Conservation (phyloP, 1,140 invertebrate species). For the Rhagoletis zephyria region DNA sequence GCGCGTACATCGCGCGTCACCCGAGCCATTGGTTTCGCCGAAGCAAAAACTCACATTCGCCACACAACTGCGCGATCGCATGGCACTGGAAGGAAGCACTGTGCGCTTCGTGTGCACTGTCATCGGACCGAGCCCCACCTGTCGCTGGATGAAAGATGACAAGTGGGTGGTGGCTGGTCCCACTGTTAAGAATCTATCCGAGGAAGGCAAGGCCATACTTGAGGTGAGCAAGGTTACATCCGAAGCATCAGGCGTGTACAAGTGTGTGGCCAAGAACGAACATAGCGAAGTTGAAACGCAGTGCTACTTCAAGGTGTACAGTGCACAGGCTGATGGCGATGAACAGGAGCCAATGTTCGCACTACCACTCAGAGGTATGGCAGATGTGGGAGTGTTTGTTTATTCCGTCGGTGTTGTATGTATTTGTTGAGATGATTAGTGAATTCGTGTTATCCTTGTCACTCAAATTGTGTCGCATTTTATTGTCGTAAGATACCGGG, state of each 20-base stretch:
- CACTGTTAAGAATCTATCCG: slow-evolving; percentile 67
- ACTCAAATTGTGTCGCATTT: not conserved
- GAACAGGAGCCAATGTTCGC: slow-evolving; percentile 72
- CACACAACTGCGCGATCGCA: slow-evolving; percentile 84
- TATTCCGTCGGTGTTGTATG: not conserved
- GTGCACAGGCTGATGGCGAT: slow-evolving; percentile 69
- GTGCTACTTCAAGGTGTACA: slow-evolving; percentile 72
- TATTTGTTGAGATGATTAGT: not conserved
- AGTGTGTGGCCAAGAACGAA: slow-evolving; percentile 70
- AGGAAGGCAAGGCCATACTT: slow-evolving; percentile 69
- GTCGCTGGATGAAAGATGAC: slow-evolving; percentile 90
- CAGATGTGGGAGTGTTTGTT: not conserved
- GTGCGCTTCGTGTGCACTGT: slow-evolving; percentile 89
- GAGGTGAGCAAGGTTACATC: slow-evolving; percentile 64
- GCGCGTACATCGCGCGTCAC: slow-evolving; percentile 62
- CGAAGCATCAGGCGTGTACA: slow-evolving; percentile 69
- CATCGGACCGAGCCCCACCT: slow-evolving; percentile 83
- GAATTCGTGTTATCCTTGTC: not conserved
- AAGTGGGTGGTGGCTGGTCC: slow-evolving; percentile 69
- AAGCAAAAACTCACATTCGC: slow-evolving; percentile 78
- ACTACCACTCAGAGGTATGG: slow-evolving; percentile 71
- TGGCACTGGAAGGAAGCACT: slow-evolving; percentile 82
- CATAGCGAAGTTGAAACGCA: slow-evolving; percentile 71
- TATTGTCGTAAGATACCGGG: not conserved
- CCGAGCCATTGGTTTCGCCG: slow-evolving; percentile 66